These are phyloP conservation scores for Etheostoma perlongum DNA, from an alignment of 2,797 vertebrate species.

Conservation along the genomic window DNA sequence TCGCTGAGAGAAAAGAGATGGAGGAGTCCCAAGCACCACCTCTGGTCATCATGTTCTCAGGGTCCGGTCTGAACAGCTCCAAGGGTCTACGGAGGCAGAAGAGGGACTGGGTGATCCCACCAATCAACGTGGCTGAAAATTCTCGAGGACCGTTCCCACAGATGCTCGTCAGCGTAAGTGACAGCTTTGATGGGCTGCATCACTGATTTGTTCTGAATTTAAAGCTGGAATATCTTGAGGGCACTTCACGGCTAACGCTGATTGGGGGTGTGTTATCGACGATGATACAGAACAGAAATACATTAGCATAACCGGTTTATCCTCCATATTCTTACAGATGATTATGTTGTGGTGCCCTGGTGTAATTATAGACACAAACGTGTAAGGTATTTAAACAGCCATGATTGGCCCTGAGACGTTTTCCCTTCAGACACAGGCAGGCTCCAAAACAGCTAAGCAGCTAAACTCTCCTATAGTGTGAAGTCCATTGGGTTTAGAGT, in stretches of 20 bases:
- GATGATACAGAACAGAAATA: conserved; percentile 52
- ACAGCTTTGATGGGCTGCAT: conserved; percentile 53
- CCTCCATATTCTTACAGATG: conserved; percentile 60
- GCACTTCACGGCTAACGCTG: conserved; percentile 53
- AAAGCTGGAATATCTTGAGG: conserved; percentile 63
- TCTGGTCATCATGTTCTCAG: conserved; percentile 84
- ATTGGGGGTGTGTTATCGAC: conserved; percentile 57
- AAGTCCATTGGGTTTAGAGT: conserved; percentile 46
- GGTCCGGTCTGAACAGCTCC: conserved; percentile 78
- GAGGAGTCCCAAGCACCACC: conserved; percentile 69
- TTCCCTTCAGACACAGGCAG: conserved; percentile 39
- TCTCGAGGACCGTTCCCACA: conserved; percentile 96
- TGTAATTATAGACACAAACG: conserved; percentile 63
- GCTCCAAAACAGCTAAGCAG: conserved; percentile 46
- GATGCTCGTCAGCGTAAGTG: conserved; percentile 96
- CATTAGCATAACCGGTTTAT: conserved; percentile 69
- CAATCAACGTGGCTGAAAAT: conserved; percentile 97
- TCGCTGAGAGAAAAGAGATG: conserved; percentile 46
- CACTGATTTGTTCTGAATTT: conserved; percentile 56
- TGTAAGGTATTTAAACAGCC: conserved; percentile 57
- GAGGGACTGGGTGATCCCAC: conserved; percentile 97
- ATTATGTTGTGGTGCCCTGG: conserved; percentile 69
- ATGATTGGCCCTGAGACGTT: conserved; percentile 52
- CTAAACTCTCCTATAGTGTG: conserved; percentile 42
- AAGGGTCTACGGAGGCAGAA: conserved; percentile 90